Evolutionary conservation across 1,140 invertebrate species (phyloP).

Genomic region (Bacillus rossius): DNA sequence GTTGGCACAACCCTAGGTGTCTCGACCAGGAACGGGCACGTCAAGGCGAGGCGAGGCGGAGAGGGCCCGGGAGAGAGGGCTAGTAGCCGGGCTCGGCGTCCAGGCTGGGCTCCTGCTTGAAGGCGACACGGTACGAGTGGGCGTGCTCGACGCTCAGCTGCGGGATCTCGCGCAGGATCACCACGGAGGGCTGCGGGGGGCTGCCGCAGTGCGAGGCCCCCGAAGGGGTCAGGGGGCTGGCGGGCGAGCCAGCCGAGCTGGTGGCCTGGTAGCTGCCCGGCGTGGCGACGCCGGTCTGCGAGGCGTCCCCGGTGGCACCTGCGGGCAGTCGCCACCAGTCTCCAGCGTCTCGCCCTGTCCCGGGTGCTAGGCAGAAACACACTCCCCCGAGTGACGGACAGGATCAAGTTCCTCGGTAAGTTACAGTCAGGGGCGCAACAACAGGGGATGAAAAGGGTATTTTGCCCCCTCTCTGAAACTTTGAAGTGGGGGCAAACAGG

Average conservation of each 20-base stretch:
- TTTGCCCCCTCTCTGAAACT: too few species aligned
- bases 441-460: too few species aligned
- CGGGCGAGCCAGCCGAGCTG: constrained; percentile 38
- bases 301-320: constrained; percentile 9
- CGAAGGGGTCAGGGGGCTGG: constrained; percentile 42
- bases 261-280: constrained; percentile 35
- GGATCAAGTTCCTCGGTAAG: too few species aligned
- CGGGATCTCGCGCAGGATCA: constrained; percentile 36
- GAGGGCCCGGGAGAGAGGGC: not conserved
- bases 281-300: not conserved
- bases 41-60: too few species aligned
- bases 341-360: too few species aligned
- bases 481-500: too few species aligned
- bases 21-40: too few species aligned
- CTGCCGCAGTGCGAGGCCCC: constrained; percentile 38
- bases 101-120: constrained; percentile 43
- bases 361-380: too few species aligned
- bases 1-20: too few species aligned
- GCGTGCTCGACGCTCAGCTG: constrained; percentile 26
- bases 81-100: constrained; percentile 30
- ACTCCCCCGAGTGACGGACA: too few species aligned
- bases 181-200: constrained; percentile 29
- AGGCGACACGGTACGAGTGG: constrained; percentile 33
- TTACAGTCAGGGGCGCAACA: too few species aligned
- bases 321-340: not conserved